Base-by-base conservation (phyloP, 2,888 invertebrate species). In the Patella depressa region DNA sequence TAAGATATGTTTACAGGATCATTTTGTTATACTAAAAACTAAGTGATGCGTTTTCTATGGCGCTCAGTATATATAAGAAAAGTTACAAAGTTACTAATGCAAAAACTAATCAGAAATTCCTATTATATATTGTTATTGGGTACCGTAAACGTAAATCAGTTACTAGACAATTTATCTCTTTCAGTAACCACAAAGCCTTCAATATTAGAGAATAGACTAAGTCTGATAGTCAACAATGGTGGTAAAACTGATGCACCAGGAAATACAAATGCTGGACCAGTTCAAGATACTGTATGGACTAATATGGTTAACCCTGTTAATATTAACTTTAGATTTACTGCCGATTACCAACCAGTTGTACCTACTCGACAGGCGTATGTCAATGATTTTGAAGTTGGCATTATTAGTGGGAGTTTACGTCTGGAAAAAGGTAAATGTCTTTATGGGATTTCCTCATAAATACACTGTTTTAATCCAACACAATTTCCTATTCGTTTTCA, bases 371-470 rank as follows among this genome's bases (percentile, higher is more conserved):
- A 65, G 19, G 53, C 29, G 45, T 78, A 72, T 45, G 74, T 78
- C 5, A 59, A 19, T 0, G 72, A 24, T 45, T 78, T 69, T 54
- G 59, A 65, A 24, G 78, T 78, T 17, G 78, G 75, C 11, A 57
- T 78, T 17, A 55, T 71, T 5, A 14, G 14, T 24, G 65, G n/a
- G 3, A 24, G 7, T 45, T 45, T 45, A 45, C 45, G 45, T 45
- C 45, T 45, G 45, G 45, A 45, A 45, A 45, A 1, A 9, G 45
- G 45, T 45, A 45, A 9, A 45, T 1, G 9, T 45, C 9, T 7
- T 45, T 45, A 0, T 45, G 1, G 3, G 5, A 45, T 45, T 7
- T 45, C 2, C 9, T 45, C 9, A 45, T 45, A 45, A 45, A 9
- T 45, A 45, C 45, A 9, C 45, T 9, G 45, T 45, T 9, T 45